Evolutionary conservation across 2,888 invertebrate species (phyloP).

Genomic region (Xestia ashworthii): DNA sequence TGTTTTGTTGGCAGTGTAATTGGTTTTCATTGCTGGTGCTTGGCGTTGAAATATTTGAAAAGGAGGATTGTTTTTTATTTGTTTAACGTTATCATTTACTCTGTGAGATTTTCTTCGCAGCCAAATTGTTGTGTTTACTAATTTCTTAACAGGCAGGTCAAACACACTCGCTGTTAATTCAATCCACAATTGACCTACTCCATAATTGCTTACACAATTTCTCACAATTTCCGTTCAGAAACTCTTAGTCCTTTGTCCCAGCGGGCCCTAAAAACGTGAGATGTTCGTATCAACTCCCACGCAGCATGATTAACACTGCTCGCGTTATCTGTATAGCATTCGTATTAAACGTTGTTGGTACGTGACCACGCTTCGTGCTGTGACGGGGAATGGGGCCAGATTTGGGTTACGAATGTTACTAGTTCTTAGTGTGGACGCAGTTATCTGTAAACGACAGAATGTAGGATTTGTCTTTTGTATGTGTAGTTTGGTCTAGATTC

Average conservation of each 20-base stretch:
- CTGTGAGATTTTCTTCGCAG: not conserved
- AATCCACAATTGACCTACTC: not conserved
- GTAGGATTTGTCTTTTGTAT: not conserved
- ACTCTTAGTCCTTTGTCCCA: slow-evolving; percentile 7
- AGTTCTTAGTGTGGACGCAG: slow-evolving; percentile 18
- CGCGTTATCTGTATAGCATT: slow-evolving; percentile 55
- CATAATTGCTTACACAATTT: not conserved
- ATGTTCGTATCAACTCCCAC: slow-evolving; percentile 59
- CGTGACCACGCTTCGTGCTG: slow-evolving; percentile 54
- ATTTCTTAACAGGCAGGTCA: not conserved
- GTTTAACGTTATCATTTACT: not conserved
- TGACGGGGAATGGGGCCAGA: slow-evolving; percentile 42
- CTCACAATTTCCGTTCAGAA: not conserved
- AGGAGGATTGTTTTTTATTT: not conserved
- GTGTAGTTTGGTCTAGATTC: not conserved
- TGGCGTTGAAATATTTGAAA: not conserved
- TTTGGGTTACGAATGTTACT: slow-evolving; percentile 56
- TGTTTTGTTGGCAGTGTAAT: slow-evolving; percentile 33
- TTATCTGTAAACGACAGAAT: slow-evolving; percentile 34
- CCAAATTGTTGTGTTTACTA: not conserved
- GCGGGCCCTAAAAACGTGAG: slow-evolving; percentile 51
- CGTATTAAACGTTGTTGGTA: slow-evolving; percentile 54
- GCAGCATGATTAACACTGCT: slow-evolving; percentile 62
- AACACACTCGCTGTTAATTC: not conserved
- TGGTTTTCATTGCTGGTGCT: not conserved